Evolutionary conservation across 1,140 invertebrate genomes (phyloP).

Genomic region (roundworm (Caenorhabditis elegans)): DNA sequence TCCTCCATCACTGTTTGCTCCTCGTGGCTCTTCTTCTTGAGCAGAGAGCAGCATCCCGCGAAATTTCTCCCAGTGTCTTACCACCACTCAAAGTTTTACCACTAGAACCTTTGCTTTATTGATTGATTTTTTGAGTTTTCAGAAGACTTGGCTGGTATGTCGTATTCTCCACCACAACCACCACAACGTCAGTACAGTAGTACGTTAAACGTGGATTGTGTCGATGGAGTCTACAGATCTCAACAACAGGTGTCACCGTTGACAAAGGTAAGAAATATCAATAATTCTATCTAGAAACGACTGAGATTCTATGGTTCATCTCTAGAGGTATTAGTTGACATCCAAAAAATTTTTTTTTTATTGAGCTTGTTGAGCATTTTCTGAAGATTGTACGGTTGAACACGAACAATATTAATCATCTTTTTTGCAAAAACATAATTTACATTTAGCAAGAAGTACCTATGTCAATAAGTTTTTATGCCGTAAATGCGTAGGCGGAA

Average conservation of each 20-base stretch:
- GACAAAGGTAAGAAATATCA: constrained; percentile 40
- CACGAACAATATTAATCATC: too few species aligned
- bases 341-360: too few species aligned
- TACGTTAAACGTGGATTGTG: constrained; percentile 40
- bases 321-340: too few species aligned
- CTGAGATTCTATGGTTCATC: too few species aligned
- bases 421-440: too few species aligned
- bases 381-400: too few species aligned
- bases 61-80: not conserved
- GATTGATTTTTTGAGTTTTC: not conserved
- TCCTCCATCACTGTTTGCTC: constrained; percentile 3
- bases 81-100: not conserved
- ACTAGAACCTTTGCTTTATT: not conserved
- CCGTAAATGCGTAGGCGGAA: too few species aligned
- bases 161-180: constrained; percentile 29
- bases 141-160: not conserved
- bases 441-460: too few species aligned
- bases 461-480: too few species aligned
- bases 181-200: constrained; percentile 37
- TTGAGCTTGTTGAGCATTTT: too few species aligned
- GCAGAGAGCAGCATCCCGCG: not conserved
- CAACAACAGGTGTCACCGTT: constrained; percentile 44
- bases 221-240: constrained; percentile 38
- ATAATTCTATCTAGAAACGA: too few species aligned
- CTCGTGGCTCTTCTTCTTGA: constrained; percentile 14